phyloP scores from a whole-genome alignment of 2,888 invertebrate species.

The Allophyes oxyacanthae region DNA sequence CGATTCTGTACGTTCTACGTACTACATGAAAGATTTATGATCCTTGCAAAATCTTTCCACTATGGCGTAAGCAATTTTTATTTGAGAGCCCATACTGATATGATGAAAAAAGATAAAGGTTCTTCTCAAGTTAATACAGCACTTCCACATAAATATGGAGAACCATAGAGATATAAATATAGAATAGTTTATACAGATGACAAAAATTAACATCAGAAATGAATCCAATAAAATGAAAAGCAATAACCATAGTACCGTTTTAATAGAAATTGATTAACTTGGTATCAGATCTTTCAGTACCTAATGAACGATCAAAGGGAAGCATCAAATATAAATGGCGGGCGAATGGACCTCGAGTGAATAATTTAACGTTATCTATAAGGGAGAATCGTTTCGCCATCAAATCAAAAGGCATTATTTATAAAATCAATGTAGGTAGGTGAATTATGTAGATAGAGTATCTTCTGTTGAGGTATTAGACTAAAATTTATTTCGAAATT shows the following conservation, averaged over 20 bases:
- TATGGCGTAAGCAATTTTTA: too few species aligned
- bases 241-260: constrained; percentile 10
- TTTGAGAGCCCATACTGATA: too few species aligned
- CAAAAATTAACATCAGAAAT: neutral
- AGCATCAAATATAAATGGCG: constrained; percentile 55
- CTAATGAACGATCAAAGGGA: constrained; percentile 59
- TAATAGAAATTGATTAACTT: constrained; percentile 48
- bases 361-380: constrained; percentile 59
- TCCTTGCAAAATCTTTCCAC: too few species aligned
- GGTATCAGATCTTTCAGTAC: constrained; percentile 43
- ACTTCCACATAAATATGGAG: too few species aligned
- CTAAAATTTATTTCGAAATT: too few species aligned
- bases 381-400: constrained; percentile 41
- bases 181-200: too few species aligned
- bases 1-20: too few species aligned
- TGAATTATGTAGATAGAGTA: constrained; percentile 19
- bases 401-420: constrained; percentile 45
- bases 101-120: too few species aligned
- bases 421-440: constrained; percentile 32
- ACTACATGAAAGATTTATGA: too few species aligned
- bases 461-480: neutral
- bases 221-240: constrained; percentile 1
- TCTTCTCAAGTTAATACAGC: too few species aligned
- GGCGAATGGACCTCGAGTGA: constrained; percentile 42
- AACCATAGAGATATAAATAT: too few species aligned